Conservation (phyloP, 2,797 vertebrate genomes). For the Corythornis leucogaster region DNA sequence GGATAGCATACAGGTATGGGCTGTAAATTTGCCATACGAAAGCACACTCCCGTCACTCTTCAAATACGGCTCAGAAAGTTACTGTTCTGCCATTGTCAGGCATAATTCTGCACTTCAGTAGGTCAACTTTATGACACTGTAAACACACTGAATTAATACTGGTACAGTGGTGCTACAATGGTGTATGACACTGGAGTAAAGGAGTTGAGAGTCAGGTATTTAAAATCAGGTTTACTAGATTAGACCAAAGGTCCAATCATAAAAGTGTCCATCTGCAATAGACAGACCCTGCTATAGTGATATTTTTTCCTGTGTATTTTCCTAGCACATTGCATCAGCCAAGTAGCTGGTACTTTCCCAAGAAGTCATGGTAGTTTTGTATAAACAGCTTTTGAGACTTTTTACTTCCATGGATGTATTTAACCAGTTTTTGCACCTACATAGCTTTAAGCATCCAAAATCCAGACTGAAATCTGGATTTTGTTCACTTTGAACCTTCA, state of each 20-base stretch:
- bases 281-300: neutral
- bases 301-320: neutral
- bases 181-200: neutral
- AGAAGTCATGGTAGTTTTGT: neutral
- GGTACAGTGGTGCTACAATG: neutral
- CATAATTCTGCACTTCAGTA: neutral
- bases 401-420: neutral
- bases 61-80: neutral
- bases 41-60: neutral
- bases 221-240: neutral
- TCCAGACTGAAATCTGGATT: neutral
- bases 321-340: neutral
- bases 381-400: neutral
- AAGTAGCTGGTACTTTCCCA: neutral
- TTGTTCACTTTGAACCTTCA: neutral
- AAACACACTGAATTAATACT: constrained; percentile 3
- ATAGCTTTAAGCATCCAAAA: neutral
- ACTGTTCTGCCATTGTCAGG: constrained; percentile 20
- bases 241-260: neutral
- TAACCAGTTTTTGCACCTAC: neutral
- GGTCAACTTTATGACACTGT: neutral
- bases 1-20: neutral
- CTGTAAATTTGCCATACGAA: neutral
- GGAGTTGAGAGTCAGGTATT: neutral
- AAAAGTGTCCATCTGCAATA: neutral